Base-by-base conservation (phyloP, 2,113 vertebrate genomes). In the Nansenia antarctica region DNA sequence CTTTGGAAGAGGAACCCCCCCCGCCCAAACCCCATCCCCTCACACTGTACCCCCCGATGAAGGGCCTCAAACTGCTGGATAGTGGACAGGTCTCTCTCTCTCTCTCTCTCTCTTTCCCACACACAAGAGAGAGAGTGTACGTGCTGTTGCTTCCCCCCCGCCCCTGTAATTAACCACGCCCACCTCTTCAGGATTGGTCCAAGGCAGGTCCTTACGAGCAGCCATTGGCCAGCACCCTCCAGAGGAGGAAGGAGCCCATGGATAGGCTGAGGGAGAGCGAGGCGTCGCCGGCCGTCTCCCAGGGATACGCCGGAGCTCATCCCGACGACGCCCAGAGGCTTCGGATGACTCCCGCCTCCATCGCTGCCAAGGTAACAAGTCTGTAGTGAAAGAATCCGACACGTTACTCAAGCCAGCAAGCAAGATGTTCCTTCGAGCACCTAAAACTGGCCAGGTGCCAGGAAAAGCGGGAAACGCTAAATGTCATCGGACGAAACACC, bases 331-430 rank as follows among this genome's bases (percentile, higher is more conserved):
- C 72, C 0, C 93, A 94, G 4, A 89, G 95, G 49, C 69, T 91
- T 37, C 91, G 95, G 18, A 95, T 95, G 93, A 94, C 91, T 0
- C 93, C 95, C 0, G 94, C 95, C n/a, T 93, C 88, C 0, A 94
- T 95, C 0, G 94, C 94, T 1, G 94, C 95, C 80, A 99, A 98
- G 96, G 97, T 98, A 88, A 83, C 5, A 27, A n/a, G n/a, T n/a
- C n/a, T n/a, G n/a, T n/a, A n/a, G n/a, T n/a, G n/a, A n/a, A n/a
- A n/a, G n/a, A n/a, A n/a, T n/a, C n/a, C n/a, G n/a, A n/a, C n/a
- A n/a, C n/a, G n/a, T n/a, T n/a, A n/a, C n/a, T n/a, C n/a, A n/a
- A n/a, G n/a, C n/a, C n/a, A n/a, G n/a, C n/a, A n/a, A n/a, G n/a
- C n/a, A n/a, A n/a, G n/a, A n/a, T n/a, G n/a, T n/a, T n/a, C n/a